These are phyloP conservation scores for Hippocampus mohnikei DNA, from an alignment of 2,113 vertebrate species.

Conservation along the genomic window DNA sequence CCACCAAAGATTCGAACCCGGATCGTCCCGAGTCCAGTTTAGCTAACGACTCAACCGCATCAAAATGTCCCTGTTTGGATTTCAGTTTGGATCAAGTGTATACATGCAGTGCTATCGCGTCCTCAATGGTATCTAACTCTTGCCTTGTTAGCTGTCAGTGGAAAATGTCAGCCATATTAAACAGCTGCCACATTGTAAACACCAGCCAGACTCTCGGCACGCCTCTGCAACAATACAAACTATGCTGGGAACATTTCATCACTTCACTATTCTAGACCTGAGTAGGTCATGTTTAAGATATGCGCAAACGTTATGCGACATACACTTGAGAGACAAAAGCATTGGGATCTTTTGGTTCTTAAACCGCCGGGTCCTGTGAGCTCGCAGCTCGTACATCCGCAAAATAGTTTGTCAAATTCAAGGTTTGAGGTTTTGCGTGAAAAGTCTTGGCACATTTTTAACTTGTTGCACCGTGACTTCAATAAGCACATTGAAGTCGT, in stretches of 20 bases:
- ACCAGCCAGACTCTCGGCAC: slow-evolving; percentile 10
- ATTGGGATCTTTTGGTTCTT: not conserved
- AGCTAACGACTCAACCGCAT: too few relatives aligned
- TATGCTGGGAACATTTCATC: slow-evolving; percentile 23
- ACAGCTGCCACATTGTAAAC: slow-evolving; percentile 57
- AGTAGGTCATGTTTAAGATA: not conserved
- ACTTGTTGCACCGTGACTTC: not conserved
- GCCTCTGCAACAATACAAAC: slow-evolving; percentile 30
- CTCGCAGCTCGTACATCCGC: too few relatives aligned
- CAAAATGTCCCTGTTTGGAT: not conserved
- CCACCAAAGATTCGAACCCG: too few relatives aligned
- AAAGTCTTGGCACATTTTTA: not conserved
- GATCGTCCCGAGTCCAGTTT: not conserved
- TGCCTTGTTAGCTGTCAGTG: slow-evolving; percentile 23
- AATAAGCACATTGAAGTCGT: not conserved
- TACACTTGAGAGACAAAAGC: not conserved
- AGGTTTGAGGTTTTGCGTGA: too few relatives aligned
- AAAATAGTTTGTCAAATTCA: too few relatives aligned
- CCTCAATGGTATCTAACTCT: slow-evolving; percentile 11
- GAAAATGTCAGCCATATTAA: slow-evolving; percentile 37
- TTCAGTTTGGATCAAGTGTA: not conserved
- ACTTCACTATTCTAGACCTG: slow-evolving; percentile 2
- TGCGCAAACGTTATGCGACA: not conserved
- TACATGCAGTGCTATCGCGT: not conserved
- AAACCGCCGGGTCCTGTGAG: too few relatives aligned